Evolutionary conservation across 2,888 invertebrate species (phyloP).

Genomic region (Torymus tubicola): DNA sequence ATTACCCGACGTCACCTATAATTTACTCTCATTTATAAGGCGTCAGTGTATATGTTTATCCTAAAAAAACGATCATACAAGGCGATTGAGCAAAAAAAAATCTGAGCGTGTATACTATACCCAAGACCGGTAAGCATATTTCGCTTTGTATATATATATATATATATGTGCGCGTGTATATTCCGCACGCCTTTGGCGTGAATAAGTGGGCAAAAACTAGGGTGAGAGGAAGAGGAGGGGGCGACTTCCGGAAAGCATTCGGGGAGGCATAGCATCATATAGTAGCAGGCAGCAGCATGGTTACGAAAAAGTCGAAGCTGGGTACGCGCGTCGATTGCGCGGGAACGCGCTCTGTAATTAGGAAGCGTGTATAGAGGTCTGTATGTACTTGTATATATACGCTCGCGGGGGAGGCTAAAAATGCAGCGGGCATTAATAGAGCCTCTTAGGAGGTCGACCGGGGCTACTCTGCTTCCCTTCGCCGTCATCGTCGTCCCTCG

Average conservation of each 20-base stretch:
- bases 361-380: slow-evolving; percentile 30
- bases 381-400: background rate
- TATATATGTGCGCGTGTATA: background rate
- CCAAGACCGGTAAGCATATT: too few relatives aligned
- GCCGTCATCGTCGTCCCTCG: background rate
- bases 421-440: slow-evolving; percentile 69
- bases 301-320: slow-evolving; percentile 60
- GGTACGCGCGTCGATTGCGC: slow-evolving; percentile 37
- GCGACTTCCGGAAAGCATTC: slow-evolving; percentile 66
- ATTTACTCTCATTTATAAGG: background rate
- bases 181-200: background rate
- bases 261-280: slow-evolving; percentile 55
- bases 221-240: slow-evolving; percentile 58
- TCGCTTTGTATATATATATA: too few relatives aligned
- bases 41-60: background rate
- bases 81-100: background rate
- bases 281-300: slow-evolving; percentile 49
- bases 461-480: slow-evolving; percentile 19
- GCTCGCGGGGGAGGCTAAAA: slow-evolving; percentile 62
- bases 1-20: background rate
- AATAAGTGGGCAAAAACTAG: slow-evolving; percentile 41
- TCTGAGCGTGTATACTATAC: too few relatives aligned
- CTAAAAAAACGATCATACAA: background rate
- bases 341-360: slow-evolving; percentile 64
- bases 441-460: slow-evolving; percentile 60